Evolutionary conservation across 2,113 vertebrate species (phyloP).

Genomic region (Spermophilus dauricus): DNA sequence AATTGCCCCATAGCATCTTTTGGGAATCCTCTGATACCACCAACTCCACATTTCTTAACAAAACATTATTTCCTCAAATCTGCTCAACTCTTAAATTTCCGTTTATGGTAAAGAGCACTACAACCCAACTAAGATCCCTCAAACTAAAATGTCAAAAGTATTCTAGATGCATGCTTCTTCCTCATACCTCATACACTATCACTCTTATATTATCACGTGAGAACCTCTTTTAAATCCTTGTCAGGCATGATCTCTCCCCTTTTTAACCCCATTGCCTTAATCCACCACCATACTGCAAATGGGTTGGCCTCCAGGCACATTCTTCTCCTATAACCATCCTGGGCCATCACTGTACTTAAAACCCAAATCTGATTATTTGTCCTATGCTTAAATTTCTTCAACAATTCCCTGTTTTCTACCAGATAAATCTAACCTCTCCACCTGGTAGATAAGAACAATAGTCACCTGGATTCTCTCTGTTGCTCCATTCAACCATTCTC

Average conservation of each 20-base stretch:
- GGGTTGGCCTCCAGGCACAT: not conserved
- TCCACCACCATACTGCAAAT: not conserved
- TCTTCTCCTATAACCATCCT: not conserved
- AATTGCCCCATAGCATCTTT: not conserved
- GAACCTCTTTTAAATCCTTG: not conserved
- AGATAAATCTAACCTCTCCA: not conserved
- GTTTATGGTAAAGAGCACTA: not conserved
- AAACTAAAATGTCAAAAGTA: not conserved
- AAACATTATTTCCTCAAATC: not conserved
- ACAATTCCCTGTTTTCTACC: not conserved
- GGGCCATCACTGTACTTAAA: not conserved
- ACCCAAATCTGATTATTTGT: not conserved
- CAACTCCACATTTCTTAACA: conserved; percentile 32
- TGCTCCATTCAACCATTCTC: not conserved
- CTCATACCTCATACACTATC: not conserved
- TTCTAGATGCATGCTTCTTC: not conserved
- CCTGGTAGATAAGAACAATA: not conserved
- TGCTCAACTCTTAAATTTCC: not conserved
- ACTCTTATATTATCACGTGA: not conserved
- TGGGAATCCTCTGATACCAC: not conserved
- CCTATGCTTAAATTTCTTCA: not conserved
- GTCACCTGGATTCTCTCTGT: not conserved
- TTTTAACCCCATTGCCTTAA: not conserved
- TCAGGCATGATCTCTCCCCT: not conserved
- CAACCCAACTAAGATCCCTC: not conserved